Base-by-base conservation (phyloP, 2,888 invertebrate genomes). In the Prenolepis imparis region DNA sequence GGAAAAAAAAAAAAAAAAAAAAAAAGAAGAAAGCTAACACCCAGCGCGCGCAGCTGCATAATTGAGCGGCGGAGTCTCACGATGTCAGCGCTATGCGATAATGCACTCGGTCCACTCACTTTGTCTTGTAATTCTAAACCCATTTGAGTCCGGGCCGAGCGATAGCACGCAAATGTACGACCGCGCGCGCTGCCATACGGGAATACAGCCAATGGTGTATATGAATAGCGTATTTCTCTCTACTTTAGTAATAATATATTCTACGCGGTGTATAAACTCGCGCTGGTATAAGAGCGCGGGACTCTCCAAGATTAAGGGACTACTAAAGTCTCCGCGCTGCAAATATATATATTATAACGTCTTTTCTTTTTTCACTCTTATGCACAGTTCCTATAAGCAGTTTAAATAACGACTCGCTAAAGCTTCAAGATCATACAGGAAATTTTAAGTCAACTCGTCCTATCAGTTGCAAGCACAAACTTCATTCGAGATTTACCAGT, bases 71-170 rank as follows among this genome's bases (percentile, higher is more conserved):
- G 68, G 82, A 52, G 86, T 86, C 86, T 77, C 86, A 86, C 86
- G 86, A 83, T 80, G 86, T 80, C 84, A 66, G 70, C 85, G 67
- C 66, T 36, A 44, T 61, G 59, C 74, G 83, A 74, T 86, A 86
- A 86, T 86, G 86, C 72, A 32, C 74, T 67, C 86, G 48, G 83
- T 83, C 75, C 83, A 61, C 83, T 48, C 80, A 66, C 86, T 86
- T 86, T 83, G 83, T 86, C 75, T 83, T 86, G 83, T 83, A 83
- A 86, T 75, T 70, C 83, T 72, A 86, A 75, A 83, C 75, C 80
- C 59, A 74, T 67, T 74, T 59, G 63, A 80, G 59, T 63, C 48
- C 74, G 32, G 72, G 32, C 18, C 57, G 78, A 55, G 78, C 78
- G 59, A 80, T 80, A 80, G 21, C 78, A 3, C 78, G 57, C 70